These are phyloP conservation scores for Mugil cephalus DNA, from an alignment of 2,113 vertebrate species.

Conservation along the genomic window DNA sequence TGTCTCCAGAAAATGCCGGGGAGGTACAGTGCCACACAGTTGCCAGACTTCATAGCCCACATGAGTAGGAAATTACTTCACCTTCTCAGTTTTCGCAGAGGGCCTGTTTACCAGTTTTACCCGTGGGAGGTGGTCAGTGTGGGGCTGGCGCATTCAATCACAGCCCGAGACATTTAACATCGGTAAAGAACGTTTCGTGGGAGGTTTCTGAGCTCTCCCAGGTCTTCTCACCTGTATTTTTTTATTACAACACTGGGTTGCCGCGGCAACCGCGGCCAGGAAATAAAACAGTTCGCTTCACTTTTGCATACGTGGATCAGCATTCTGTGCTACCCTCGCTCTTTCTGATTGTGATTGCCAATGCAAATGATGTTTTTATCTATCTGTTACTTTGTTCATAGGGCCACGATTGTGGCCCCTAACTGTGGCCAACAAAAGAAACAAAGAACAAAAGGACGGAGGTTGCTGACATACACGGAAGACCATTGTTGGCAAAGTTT, in stretches of 20 bases:
- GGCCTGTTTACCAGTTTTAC: conserved; percentile 70
- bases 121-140: conserved; percentile 55
- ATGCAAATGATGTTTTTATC: neutral
- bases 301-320: neutral
- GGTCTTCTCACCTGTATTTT: conserved; percentile 76
- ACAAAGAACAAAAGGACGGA: neutral
- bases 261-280: conserved; percentile 55
- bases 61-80: conserved; percentile 79
- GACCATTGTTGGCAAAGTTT: neutral
- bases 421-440: neutral
- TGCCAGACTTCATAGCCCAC: conserved; percentile 72
- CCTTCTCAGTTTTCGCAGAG: conserved; percentile 63
- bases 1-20: conserved; percentile 72
- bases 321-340: neutral
- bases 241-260: conserved; percentile 73
- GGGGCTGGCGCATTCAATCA: conserved; percentile 58
- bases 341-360: too few species aligned
- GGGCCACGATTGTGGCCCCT: neutral
- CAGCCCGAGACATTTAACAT: conserved; percentile 42
- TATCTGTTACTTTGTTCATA: neutral
- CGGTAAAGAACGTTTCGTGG: conserved; percentile 30
- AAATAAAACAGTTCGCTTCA: conserved; percentile 6
- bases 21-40: conserved; percentile 74
- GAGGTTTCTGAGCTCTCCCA: conserved; percentile 49
- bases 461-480: neutral